Evolutionary conservation across 2,888 invertebrate genomes (phyloP), one percentile per base, ranked within the genome.

Genomic region (Rotaria socialis): DNA sequence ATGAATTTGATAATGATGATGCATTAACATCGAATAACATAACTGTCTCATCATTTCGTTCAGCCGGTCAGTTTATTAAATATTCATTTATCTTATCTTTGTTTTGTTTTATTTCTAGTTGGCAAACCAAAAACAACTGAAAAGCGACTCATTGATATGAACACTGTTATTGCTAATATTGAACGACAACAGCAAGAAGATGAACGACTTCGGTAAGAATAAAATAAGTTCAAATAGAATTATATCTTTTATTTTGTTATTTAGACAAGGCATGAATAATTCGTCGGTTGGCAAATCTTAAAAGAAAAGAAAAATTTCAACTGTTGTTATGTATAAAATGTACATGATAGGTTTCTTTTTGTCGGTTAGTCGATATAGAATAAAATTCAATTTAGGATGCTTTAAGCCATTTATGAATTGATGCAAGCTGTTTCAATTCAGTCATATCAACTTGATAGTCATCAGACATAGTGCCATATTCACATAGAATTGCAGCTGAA

Each of bases 1-100:
- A 80, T 22, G 75, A 80, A 80, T 80, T 80, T 41, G 75, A 80
- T 47, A 43, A 80, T 80, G 75, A 80, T 47, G 47, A 80, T 80
- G 47, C 75, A 22, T 80, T 80, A 47, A 80, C 43, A 14, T 47
- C 41, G 11, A 80, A 80, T 7, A 80, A 80, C 11, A 80, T 47
- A 22, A 80, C 43, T 24, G 47, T 80, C 10, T 47, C 75, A 7
- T 80, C 75, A 47, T 80, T 80, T 80, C 75, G 75, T 47, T 80
- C 75, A 10, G 41, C 47, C 19, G 75, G 75, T 80, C 8, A 19
- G 75, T 47, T 50, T 6, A 19, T 24, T 43, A 41, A 52, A 52
- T 52, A 16, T 52, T 52, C 52, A 47, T 11, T 47, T 47, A 10
- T 47, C 47, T 47, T 47, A 35, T 47, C 10, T 35, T 75, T 75